Evolutionary conservation across 37 sponge, comb jelly and placozoan genomes (phyloP).

Genomic region (Oscarella lobularis): DNA sequence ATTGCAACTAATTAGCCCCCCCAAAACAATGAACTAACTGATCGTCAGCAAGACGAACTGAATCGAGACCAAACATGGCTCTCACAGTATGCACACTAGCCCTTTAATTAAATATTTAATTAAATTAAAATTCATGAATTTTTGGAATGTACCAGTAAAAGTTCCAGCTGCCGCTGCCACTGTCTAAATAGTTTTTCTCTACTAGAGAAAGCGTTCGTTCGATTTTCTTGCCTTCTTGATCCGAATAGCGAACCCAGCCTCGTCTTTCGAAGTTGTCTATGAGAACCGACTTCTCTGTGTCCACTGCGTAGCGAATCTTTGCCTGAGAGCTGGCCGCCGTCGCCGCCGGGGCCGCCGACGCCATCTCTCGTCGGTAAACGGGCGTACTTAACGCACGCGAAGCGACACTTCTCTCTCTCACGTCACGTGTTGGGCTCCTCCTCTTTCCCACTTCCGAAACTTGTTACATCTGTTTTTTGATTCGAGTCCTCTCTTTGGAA

Average conservation of each 20-base stretch:
- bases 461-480: no score
- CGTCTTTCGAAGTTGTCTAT: slow-evolving; percentile 81
- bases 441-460: no score
- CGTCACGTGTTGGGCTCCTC: no score
- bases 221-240: neutral
- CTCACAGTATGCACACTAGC: slow-evolving; percentile 71
- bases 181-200: no score
- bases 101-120: no score
- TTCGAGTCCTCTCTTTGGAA: no score
- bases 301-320: slow-evolving; percentile 74
- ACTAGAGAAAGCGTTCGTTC: no score
- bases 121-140: no score
- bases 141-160: slow-evolving; percentile 96
- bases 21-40: slow-evolving; percentile 35
- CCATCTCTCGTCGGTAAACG: no score
- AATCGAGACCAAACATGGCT: slow-evolving; percentile 80
- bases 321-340: no score
- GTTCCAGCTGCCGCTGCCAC: slow-evolving; percentile 66
- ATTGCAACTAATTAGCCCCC: neutral
- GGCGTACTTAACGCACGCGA: no score
- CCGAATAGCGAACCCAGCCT: slow-evolving; percentile 74
- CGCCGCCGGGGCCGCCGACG: neutral
- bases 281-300: slow-evolving; percentile 81
- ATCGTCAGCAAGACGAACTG: slow-evolving; percentile 80
- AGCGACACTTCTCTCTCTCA: no score